A percentile compares a stretch with the other conserved stretches of the same genome.
Evolutionary conservation across 2,113 vertebrate species (phyloP).

Genomic region (Pygoscelis antarcticus): DNA sequence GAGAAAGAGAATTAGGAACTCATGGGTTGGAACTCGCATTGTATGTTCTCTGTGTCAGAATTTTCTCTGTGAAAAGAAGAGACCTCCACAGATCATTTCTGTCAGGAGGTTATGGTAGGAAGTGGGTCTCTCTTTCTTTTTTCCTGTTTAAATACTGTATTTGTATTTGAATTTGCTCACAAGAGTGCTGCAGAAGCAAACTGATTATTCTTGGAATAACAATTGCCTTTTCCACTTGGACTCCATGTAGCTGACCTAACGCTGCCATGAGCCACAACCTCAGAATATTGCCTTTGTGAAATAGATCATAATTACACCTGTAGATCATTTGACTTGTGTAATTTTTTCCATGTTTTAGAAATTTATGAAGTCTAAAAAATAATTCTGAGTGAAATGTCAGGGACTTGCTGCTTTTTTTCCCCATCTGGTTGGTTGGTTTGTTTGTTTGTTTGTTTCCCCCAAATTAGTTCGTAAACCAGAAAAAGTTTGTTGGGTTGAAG

Average conservation of each 20-base stretch:
- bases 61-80: neutral
- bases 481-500: slow-evolving; percentile 85
- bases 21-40: neutral
- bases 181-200: neutral
- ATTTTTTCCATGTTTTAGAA: neutral
- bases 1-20: neutral
- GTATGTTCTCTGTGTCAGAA: neutral
- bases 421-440: neutral
- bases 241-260: neutral
- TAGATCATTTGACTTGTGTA: neutral
- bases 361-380: neutral
- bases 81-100: neutral
- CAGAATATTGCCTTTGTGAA: neutral
- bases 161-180: neutral
- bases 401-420: neutral
- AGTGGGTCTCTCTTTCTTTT: neutral
- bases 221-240: neutral
- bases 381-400: neutral
- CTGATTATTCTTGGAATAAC: neutral
- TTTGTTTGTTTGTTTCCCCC: neutral
- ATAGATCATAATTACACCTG: neutral
- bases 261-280: neutral
- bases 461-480: slow-evolving; percentile 86
- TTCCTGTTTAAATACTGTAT: neutral
- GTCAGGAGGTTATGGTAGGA: neutral